Percentiles rank a stretch among this genome's conserved stretches.
Evolutionary conservation across 2,888 invertebrate species (phyloP).

Genomic region (Fragum fragum): DNA sequence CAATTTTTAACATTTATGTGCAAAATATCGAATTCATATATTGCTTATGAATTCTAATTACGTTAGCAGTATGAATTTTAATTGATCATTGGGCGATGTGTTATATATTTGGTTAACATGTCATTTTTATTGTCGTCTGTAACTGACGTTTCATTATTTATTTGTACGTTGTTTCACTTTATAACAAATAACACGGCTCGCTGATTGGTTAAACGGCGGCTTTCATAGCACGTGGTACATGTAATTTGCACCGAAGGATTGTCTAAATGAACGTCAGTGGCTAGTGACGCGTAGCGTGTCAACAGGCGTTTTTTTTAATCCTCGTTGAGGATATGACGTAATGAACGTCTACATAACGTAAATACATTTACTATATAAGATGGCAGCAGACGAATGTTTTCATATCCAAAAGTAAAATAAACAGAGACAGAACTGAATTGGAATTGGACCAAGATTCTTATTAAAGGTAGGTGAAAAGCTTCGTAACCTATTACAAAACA

Average conservation of each 20-base stretch:
- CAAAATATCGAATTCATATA: too few relatives aligned
- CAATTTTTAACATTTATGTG: too few relatives aligned
- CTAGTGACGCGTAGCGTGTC: background rate
- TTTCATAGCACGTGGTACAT: background rate
- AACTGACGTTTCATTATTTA: background rate
- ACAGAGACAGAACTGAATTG: background rate
- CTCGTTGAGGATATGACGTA: background rate
- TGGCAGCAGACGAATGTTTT: background rate
- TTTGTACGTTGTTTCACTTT: background rate
- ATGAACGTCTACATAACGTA: background rate
- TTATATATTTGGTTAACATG: background rate
- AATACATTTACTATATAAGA: background rate
- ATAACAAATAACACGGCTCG: background rate
- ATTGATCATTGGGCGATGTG: background rate
- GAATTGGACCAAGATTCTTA: background rate
- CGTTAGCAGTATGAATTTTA: background rate
- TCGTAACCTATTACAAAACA: too few relatives aligned
- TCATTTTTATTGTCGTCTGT: background rate
- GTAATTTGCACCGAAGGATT: background rate
- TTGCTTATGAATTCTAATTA: background rate
- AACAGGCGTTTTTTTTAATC: background rate
- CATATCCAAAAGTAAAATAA: background rate
- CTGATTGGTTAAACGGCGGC: background rate
- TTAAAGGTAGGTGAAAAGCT: background rate
- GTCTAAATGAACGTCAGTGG: constrained; percentile 5